These are phyloP conservation scores for Dascyllus trimaculatus DNA, from an alignment of 2,113 vertebrate genomes.

Conservation along the genomic window DNA sequence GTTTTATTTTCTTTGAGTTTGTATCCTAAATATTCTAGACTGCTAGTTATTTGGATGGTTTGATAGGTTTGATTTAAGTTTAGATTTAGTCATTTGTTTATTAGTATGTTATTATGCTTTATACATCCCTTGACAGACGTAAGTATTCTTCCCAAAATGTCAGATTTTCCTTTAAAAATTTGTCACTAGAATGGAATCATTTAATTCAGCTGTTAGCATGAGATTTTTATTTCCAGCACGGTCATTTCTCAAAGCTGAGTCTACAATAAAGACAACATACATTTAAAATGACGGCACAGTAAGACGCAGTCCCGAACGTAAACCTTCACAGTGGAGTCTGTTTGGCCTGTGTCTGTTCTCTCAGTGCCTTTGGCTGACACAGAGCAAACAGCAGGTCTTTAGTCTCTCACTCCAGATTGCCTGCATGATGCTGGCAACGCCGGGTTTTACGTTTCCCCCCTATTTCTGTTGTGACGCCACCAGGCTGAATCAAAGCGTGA, in stretches of 20 bases:
- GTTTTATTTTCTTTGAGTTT: no score
- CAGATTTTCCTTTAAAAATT: not conserved
- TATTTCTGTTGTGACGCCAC: slow-evolving; percentile 52
- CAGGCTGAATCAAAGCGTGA: slow-evolving; percentile 66
- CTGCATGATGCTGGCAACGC: slow-evolving; percentile 46
- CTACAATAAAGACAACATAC: slow-evolving; percentile 8
- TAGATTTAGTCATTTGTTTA: no score
- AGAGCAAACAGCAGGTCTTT: slow-evolving; percentile 68
- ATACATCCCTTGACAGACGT: no score
- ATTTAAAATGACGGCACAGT: not conserved
- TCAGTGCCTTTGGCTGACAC: slow-evolving; percentile 65
- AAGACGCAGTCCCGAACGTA: slow-evolving; percentile 15
- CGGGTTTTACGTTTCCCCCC: slow-evolving; percentile 48
- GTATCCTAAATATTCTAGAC: no score
- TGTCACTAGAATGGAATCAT: no score
- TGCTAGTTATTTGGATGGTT: no score
- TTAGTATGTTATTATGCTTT: no score
- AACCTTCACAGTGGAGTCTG: slow-evolving; percentile 16
- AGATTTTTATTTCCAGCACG: slow-evolving; percentile 2
- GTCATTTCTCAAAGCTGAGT: not conserved
- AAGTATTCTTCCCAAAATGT: not conserved
- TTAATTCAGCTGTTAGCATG: not conserved
- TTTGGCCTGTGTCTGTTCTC: slow-evolving; percentile 45
- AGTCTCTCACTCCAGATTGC: slow-evolving; percentile 78
- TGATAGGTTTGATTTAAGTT: no score